Base-by-base conservation (phyloP, 1,140 invertebrate species). In the Melipona quadrifasciata region DNA sequence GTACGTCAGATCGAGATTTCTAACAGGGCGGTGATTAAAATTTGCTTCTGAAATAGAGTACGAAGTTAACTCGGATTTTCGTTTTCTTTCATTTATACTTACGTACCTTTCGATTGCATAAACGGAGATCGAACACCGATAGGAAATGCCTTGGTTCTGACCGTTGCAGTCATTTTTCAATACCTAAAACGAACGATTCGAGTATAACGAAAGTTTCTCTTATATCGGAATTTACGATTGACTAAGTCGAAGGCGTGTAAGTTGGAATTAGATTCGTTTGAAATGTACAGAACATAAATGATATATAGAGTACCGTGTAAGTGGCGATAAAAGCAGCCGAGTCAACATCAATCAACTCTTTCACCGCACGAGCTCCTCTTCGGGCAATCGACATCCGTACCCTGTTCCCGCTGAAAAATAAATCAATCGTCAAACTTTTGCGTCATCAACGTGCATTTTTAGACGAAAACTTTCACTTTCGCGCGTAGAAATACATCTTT, bases 281-380 rank as follows among this genome's bases (percentile, higher is more conserved):
- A 58, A 71, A 71, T 27, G 31, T n/a, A 31, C 31, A 31, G 31
- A 57, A 34, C n/a, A 53, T 19, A 78, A 83, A 70, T 71, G 74
- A 83, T 78, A 78, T 78, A 70, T 83, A 83, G 65, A 58, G 75
- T 79, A 84, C 75, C 82, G 39, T 71, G 57, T 84, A 84, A 84
- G 57, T 71, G 57, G 27, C 76, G 67, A 79, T 84, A 84, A 84
- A 78, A 79, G 65, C 75, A 61, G 55, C 31, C 55, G 57, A 84
- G 55, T 71, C 82, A 79, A 65, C 47, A 57, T 84, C 75, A 79
- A 84, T 78, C 82, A 84, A 79, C 82, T 57, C 82, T 72, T 79
- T 79, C 76, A 71, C 72, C 67, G 65, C n/a, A 24, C 31, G n/a
- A 61, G 27, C 16, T 53, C 67, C 39, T 61, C 65, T 24, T 53